Evolutionary conservation across 2,888 invertebrate species (phyloP).

Genomic region (Dinocampus coccinellae): DNA sequence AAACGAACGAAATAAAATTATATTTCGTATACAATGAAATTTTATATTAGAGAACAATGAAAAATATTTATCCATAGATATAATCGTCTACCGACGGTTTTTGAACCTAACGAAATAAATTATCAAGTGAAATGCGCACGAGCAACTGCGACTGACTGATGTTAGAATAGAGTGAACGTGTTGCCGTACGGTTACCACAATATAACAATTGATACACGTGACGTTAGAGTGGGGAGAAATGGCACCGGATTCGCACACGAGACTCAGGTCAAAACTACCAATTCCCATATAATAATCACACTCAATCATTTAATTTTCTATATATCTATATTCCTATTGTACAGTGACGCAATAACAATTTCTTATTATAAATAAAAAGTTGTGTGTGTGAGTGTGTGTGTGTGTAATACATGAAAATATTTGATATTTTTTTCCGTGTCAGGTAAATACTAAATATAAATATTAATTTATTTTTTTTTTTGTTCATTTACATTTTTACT

Average conservation of each 20-base stretch:
- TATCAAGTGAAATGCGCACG: background rate
- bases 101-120: background rate
- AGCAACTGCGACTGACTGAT: background rate
- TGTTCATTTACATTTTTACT: background rate
- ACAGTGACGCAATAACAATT: no score
- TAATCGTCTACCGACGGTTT: constrained; percentile 8
- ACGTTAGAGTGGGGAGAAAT: constrained; percentile 7
- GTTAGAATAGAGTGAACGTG: background rate
- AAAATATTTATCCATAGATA: background rate
- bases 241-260: background rate
- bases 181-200: constrained; percentile 12
- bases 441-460: no score
- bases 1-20: background rate
- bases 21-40: background rate
- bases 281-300: no score
- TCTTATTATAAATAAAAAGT: no score
- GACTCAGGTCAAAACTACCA: no score
- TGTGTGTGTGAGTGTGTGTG: no score
- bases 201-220: constrained; percentile 26
- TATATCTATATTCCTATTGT: no score
- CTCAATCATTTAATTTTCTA: no score
- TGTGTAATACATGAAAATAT: no score
- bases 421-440: no score
- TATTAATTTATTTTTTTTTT: constrained; percentile 2
- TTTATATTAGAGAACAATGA: background rate